Base-by-base conservation (phyloP, 2,888 invertebrate genomes). In the Rotaria magnacalcarata region DNA sequence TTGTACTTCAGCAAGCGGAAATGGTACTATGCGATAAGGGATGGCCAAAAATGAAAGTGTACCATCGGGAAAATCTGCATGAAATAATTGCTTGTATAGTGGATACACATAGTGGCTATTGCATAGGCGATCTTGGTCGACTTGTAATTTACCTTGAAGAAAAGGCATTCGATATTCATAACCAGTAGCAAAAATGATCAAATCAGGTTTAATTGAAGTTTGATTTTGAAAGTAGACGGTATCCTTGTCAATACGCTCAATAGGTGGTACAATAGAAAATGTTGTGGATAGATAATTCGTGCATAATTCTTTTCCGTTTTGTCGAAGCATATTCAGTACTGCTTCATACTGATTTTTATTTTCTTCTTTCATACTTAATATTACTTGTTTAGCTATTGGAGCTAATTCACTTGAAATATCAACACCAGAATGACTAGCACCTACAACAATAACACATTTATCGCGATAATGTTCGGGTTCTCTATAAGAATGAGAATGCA, bases 341-440 rank as follows among this genome's bases (percentile, higher is more conserved):
- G 0, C 0, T 47, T 75, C 10, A n/a, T 47, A 80, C 47, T 21
- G 0, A 1, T 80, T 19, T 3, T 21, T 10, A n/a, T 80, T 47
- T 2, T 80, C 47, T 24, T 80, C 80, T 47, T 80, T 80, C 80
- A 80, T 80, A 80, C 47, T 24, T 43, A 80, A 14, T n/a, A 80
- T 80, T 1, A 80, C 80, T 47, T 47, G 80, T n/a, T 80, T 80
- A 80, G 24, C 24, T 14, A 47, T 8, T 8, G 47, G 14, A 24
- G n/a, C 47, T 47, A 80, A 43, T 80, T 80, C 80, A 47, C 80
- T 47, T 24, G 47, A 47, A 10, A 80, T 80, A 47, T 80, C 80
- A 80, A 80, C n/a, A 47, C 80, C 80, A 47, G 47, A 47, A n/a
- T 80, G 80, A n/a, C 47, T 47, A 43, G 47, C 80, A 47, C 80